These are phyloP conservation scores for Perca flavescens DNA, from an alignment of 2,113 vertebrate genomes.

Conservation along the genomic window DNA sequence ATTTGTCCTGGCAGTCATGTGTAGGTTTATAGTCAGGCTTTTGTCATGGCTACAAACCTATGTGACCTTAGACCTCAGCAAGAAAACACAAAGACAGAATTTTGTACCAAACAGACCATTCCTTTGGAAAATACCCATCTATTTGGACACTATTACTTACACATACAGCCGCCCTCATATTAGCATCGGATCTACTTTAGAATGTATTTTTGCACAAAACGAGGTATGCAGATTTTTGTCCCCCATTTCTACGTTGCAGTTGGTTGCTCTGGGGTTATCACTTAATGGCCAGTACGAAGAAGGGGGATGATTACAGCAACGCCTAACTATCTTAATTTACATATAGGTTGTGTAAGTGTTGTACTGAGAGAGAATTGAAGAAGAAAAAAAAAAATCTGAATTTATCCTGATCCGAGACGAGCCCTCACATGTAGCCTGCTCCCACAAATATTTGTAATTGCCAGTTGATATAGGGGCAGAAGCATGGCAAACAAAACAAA, in stretches of 20 bases:
- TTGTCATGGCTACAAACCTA: neutral
- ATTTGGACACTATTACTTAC: neutral
- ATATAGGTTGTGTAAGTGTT: neutral
- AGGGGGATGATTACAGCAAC: neutral
- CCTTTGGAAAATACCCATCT: neutral
- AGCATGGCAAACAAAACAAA: slow-evolving; percentile 54
- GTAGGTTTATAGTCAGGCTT: neutral
- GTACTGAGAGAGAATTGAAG: neutral
- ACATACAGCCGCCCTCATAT: neutral
- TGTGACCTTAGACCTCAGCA: neutral
- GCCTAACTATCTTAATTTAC: neutral
- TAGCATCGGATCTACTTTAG: neutral
- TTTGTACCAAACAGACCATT: neutral
- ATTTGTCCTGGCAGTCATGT: neutral
- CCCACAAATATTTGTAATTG: slow-evolving; percentile 18
- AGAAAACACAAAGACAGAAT: neutral
- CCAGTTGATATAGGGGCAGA: slow-evolving; percentile 26
- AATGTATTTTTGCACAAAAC: neutral
- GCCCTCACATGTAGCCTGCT: neutral
- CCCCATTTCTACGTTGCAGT: neutral
- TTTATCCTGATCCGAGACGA: neutral
- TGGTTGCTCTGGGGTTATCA: neutral
- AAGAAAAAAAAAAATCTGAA: neutral
- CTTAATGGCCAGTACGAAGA: neutral
- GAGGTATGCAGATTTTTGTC: neutral